A percentile compares a stretch with the other conserved stretches of the same genome.
Conservation (phyloP, 2,113 vertebrate species). For the Dasyurus viverrinus region DNA sequence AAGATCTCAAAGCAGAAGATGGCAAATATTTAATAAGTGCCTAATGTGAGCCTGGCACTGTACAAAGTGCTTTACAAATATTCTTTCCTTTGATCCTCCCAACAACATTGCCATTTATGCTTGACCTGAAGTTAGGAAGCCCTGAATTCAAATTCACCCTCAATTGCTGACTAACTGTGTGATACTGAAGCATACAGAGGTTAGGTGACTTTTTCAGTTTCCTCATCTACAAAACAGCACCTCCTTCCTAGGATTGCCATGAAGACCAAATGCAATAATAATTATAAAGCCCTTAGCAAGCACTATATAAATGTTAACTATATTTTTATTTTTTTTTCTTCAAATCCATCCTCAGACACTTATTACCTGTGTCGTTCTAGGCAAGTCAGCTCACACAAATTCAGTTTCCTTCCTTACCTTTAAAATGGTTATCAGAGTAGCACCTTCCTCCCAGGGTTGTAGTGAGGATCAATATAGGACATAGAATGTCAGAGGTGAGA, state of each 20-base stretch:
- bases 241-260: background rate
- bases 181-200: too few species aligned
- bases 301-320: background rate
- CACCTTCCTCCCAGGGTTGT: background rate
- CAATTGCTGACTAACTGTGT: background rate
- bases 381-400: background rate
- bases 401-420: background rate
- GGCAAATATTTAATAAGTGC: background rate
- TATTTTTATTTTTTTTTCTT: background rate
- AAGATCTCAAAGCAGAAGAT: background rate
- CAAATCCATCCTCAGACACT: background rate
- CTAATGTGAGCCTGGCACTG: background rate
- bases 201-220: too few species aligned
- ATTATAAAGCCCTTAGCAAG: background rate
- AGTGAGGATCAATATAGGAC: background rate
- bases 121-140: background rate
- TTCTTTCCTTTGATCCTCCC: background rate
- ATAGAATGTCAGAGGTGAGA: background rate
- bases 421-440: background rate
- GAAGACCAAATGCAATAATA: background rate
- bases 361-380: background rate
- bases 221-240: background rate
- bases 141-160: background rate
- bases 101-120: background rate
- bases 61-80: background rate